A percentile compares a stretch with the other conserved stretches of the same genome.
Evolutionary conservation across 2,113 vertebrate genomes (phyloP).

Genomic region (Gymnorhina tibicen): DNA sequence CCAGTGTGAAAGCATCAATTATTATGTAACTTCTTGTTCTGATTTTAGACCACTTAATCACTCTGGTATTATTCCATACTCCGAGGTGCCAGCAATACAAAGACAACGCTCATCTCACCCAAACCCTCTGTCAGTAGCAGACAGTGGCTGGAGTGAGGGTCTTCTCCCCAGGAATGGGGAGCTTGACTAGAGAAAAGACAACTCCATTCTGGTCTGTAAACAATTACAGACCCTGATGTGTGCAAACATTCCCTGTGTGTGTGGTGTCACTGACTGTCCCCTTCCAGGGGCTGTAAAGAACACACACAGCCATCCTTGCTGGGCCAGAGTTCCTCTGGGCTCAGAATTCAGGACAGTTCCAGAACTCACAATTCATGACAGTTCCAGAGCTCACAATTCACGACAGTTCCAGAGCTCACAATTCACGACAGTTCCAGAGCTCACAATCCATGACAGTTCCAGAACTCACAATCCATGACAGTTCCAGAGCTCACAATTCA

Average conservation of each 20-base stretch:
- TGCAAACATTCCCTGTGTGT: background rate
- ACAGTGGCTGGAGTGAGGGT: background rate
- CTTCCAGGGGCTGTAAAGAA: background rate
- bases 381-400: background rate
- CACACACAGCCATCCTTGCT: fast-evolving
- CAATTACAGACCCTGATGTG: background rate
- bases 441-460: fast-evolving
- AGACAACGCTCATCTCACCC: background rate
- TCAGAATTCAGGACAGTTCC: background rate
- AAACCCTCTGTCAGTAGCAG: background rate
- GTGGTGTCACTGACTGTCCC: background rate
- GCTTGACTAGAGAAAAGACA: background rate
- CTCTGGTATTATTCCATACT: background rate
- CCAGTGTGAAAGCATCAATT: conserved; percentile 19
- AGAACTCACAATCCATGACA: fast-evolving
- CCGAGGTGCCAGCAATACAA: background rate
- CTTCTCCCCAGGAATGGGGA: background rate
- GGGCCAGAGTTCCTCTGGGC: background rate
- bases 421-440: background rate
- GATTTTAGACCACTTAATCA: background rate
- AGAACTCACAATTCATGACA: background rate
- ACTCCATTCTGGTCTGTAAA: fast-evolving
- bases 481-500: background rate
- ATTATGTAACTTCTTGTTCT: background rate
- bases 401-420: fast-evolving